Conservation (phyloP, 2,888 invertebrate genomes). For the Gibbula magus region DNA sequence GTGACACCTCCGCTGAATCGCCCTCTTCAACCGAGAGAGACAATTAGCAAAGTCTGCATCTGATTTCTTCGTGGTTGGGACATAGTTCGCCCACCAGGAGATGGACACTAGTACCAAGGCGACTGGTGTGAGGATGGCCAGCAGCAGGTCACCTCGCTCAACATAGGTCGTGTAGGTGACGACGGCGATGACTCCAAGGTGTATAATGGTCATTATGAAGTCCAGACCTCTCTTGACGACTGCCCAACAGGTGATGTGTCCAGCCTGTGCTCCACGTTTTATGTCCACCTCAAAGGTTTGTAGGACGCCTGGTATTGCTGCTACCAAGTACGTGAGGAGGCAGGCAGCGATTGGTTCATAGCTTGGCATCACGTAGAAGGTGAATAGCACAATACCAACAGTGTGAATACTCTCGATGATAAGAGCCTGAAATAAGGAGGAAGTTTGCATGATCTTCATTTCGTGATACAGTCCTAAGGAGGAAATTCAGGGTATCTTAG, state of each 20-base stretch:
- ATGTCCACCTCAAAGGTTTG: conserved; percentile 7
- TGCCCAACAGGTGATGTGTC: too few species aligned
- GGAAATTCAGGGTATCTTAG: too few species aligned
- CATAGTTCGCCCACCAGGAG: conserved; percentile 34
- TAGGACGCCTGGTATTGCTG: conserved; percentile 28
- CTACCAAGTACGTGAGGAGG: not conserved
- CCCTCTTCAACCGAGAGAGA: conserved; percentile 36
- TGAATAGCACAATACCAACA: not conserved
- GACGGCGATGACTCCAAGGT: not conserved
- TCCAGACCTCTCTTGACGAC: conserved; percentile 27
- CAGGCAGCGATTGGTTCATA: not conserved
- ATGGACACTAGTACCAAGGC: not conserved
- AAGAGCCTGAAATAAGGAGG: conserved; percentile 5
- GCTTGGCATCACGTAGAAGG: conserved; percentile 17
- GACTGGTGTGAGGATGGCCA: not conserved
- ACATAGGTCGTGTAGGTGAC: not conserved
- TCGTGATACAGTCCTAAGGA: too few species aligned
- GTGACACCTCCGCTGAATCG: conserved; percentile 44
- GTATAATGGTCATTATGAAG: conserved; percentile 25
- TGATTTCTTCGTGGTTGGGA: not conserved
- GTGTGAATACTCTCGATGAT: conserved; percentile 22
- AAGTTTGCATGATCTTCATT: too few species aligned
- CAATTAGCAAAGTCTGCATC: not conserved
- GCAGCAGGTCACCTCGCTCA: not conserved
- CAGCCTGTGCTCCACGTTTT: too few species aligned